Conservation (phyloP, 1,140 invertebrate species). For the Caligus rogercresseyi region DNA sequence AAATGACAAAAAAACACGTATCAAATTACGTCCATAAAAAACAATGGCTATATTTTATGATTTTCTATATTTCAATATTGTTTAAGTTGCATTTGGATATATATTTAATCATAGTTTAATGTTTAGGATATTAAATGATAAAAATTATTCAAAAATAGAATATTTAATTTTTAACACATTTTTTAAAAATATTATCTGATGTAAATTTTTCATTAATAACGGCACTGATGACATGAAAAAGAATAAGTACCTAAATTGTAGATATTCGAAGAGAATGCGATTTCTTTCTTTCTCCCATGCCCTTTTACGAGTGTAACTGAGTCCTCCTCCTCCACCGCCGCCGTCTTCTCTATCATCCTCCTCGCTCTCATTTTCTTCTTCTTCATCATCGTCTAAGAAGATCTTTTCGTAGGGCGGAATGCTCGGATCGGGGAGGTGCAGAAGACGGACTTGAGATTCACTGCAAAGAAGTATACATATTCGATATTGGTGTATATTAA, state of each 20-base stretch:
- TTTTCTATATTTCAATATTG: no score
- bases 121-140: background rate
- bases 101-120: background rate
- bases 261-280: slow-evolving; percentile 72
- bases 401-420: slow-evolving; percentile 70
- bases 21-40: no score
- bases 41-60: no score
- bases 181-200: no score
- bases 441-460: slow-evolving; percentile 33
- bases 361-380: slow-evolving; percentile 30
- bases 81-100: no score
- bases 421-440: slow-evolving; percentile 44
- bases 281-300: slow-evolving; percentile 66
- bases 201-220: background rate
- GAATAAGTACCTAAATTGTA: slow-evolving; percentile 53
- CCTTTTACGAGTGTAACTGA: no score
- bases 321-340: slow-evolving; percentile 46
- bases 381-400: slow-evolving; percentile 50
- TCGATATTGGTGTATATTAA: no score
- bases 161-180: no score
- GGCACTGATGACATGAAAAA: background rate
- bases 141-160: background rate
- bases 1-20: no score
- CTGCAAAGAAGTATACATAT: no score
- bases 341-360: slow-evolving; percentile 26